Evolutionary conservation across 2,113 vertebrate species (phyloP).

Genomic region (Chlamydotis undulata): DNA sequence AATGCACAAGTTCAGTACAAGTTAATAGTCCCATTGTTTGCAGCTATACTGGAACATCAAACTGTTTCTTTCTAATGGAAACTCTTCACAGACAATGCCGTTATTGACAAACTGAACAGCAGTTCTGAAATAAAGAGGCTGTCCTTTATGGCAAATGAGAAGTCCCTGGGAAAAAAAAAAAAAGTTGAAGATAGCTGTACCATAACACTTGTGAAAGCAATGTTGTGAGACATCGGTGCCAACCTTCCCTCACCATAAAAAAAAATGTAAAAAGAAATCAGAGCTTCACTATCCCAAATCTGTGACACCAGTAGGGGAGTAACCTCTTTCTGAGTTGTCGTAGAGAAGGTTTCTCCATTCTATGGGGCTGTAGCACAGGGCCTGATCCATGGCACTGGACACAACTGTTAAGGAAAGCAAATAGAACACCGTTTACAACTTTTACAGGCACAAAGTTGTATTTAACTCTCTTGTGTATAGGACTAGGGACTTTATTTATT

Average conservation of each 20-base stretch:
- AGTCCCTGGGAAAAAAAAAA: neutral
- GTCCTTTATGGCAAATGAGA: neutral
- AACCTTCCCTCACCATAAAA: neutral
- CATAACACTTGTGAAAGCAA: neutral
- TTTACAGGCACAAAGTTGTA: neutral
- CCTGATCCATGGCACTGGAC: neutral
- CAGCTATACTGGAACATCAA: neutral
- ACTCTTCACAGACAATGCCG: neutral
- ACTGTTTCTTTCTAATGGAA: neutral
- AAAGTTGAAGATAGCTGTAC: neutral
- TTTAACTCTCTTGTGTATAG: neutral
- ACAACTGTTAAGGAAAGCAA: neutral
- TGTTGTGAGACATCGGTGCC: neutral
- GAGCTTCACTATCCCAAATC: neutral
- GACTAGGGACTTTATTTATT: neutral
- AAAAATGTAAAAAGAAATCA: neutral
- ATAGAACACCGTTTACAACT: neutral
- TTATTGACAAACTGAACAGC: neutral
- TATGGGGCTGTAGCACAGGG: rapidly evolving
- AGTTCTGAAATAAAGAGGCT: neutral
- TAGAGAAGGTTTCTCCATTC: neutral
- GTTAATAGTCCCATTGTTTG: neutral
- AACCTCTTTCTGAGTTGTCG: neutral
- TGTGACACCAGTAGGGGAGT: neutral
- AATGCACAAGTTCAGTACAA: neutral